Base-by-base conservation (phyloP, 2,888 invertebrate genomes). In the Lepidocyrtoides sp. region DNA sequence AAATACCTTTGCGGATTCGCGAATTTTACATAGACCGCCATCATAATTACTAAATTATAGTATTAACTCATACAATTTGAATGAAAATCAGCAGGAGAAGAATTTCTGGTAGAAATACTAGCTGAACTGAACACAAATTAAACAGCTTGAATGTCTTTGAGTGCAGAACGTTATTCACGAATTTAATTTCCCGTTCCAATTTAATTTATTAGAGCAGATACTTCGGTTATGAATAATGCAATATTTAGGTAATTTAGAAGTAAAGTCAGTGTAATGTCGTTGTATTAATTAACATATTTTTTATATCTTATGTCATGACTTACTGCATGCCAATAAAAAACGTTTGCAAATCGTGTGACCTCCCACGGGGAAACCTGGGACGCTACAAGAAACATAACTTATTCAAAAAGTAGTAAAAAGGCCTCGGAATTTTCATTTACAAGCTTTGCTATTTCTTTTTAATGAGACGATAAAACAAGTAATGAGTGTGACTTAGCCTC, bases 331-430 rank as follows among this genome's bases (percentile, higher is more conserved):
- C 72, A 10, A 32, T 32, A 66, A 66, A 66, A 66, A 66, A n/a
- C 3, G 17, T 17, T 3, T 41, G 20, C 44, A 54, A 79, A 32
- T 87, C 86, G 86, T 87, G 86, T 63, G 63, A 66, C 63, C 77
- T 75, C 86, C 86, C 60, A 51, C 23, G 23, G 72, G 41, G 85
- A 63, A 41, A 44, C n/a, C 7, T 69, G 20, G 44, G 23, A 72
- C 14, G 1, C n/a, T 72, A 44, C 72, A 69, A 8, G 26, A 69
- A n/a, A n/a, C 32, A 41, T 72, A 12, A 66, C 36, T 32, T 66
- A n/a, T 26, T 32, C 8, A 2, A 5, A 32, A 32, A 66, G 10
- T 3, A 66, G n/a, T n/a, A n/a, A n/a, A n/a, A n/a, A n/a, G n/a
- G n/a, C 32, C 4, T 26, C 0, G 1, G 32, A 3, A 20, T 66